Conservation (phyloP, 2,113 vertebrate species). For the Psephotus haematonotus region DNA sequence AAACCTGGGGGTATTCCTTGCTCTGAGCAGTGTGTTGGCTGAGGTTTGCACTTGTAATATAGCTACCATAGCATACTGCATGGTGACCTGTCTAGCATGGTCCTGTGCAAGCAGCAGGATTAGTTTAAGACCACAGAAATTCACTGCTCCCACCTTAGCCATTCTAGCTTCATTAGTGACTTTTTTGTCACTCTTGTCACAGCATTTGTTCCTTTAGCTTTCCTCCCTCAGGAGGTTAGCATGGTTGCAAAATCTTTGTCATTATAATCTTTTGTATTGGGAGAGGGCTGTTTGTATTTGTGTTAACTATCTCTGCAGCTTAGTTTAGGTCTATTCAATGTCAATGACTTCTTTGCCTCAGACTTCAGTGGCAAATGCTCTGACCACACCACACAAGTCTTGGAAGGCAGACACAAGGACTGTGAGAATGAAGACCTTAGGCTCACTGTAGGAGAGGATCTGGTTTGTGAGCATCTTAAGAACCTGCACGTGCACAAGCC, state of each 20-base stretch:
- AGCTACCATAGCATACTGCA: background rate
- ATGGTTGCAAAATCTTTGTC: background rate
- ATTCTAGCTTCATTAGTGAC: background rate
- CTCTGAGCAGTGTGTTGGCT: rapidly evolving
- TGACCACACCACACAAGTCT: too few species aligned
- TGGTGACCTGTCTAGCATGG: background rate
- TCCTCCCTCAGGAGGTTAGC: background rate
- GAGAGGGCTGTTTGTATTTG: background rate
- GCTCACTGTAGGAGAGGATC: too few species aligned
- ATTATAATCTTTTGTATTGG: background rate
- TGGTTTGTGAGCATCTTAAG: too few species aligned
- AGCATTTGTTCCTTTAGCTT: background rate
- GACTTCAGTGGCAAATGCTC: too few species aligned
- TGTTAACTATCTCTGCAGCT: background rate
- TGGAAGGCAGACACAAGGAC: too few species aligned
- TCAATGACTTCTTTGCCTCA: too few species aligned
- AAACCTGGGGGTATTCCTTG: background rate
- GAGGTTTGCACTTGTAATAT: rapidly evolving
- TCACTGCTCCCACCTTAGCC: background rate
- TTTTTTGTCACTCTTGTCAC: background rate
- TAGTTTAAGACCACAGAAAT: background rate
- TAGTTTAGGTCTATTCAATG: background rate
- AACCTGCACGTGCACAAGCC: too few species aligned
- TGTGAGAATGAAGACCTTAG: too few species aligned
- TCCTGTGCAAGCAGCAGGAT: background rate